phyloP scores from a whole-genome alignment of 1,140 invertebrate genomes.

The Drosophila melanogaster region Release_6_plus_ISO1_MT NC_004354.4:7621001-7621500 shows the following conservation, averaged over 20 bases:
- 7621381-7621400: conserved; percentile 71
- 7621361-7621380: conserved; percentile 81
- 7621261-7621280: conserved; percentile 58
- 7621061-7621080: conserved; percentile 42
- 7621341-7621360: conserved; percentile 1
- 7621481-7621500: conserved; percentile 14
- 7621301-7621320: conserved; percentile 27
- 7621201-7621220: conserved; percentile 59
- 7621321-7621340: neutral
- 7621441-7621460: conserved; percentile 82
- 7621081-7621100: conserved; percentile 1
- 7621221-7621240: neutral
- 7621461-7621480: conserved; percentile 80
- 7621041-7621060: conserved; percentile 34
- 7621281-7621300: conserved; percentile 52
- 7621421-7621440: conserved; percentile 78
- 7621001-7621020: conserved; percentile 40
- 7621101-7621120: neutral
- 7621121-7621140: neutral
- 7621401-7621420: conserved; percentile 39
- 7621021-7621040: conserved; percentile 20
- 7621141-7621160: conserved; percentile 12
- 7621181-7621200: conserved; percentile 64
- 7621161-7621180: conserved; percentile 38
- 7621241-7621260: conserved; percentile 4